These are phyloP conservation scores for Hermetia illucens DNA, from an alignment of 1,140 invertebrate species.

Conservation along the genomic window DNA sequence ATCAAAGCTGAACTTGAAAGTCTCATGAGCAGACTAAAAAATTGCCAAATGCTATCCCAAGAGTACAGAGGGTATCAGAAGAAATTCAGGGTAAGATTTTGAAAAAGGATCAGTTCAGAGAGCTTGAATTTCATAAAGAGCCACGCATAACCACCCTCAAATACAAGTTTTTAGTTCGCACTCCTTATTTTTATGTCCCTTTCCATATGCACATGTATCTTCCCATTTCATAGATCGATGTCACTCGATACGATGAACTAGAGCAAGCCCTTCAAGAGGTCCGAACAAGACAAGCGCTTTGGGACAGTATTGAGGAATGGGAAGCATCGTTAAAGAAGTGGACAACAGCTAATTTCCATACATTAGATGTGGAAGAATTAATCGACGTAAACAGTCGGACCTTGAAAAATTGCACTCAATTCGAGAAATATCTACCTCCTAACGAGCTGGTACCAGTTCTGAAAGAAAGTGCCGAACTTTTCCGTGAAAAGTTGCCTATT, in stretches of 20 bases:
- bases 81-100: slow-evolving; percentile 42
- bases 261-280: slow-evolving; percentile 64
- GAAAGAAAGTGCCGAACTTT: slow-evolving; percentile 57
- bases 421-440: slow-evolving; percentile 60
- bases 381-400: slow-evolving; percentile 46
- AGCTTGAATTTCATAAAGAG: neutral
- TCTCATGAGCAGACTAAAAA: slow-evolving; percentile 42
- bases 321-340: slow-evolving; percentile 32
- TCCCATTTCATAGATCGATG: slow-evolving; percentile 52
- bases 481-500: slow-evolving; percentile 47
- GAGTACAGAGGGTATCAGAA: slow-evolving; percentile 56
- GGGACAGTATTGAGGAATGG: slow-evolving; percentile 63
- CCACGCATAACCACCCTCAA: neutral
- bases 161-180: neutral
- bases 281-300: slow-evolving; percentile 59
- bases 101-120: slow-evolving; percentile 3
- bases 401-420: slow-evolving; percentile 52
- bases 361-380: slow-evolving; percentile 56
- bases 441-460: slow-evolving; percentile 62
- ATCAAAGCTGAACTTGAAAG: slow-evolving; percentile 45
- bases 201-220: neutral
- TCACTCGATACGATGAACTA: slow-evolving; percentile 62
- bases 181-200: slow-evolving; percentile 3
- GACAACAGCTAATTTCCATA: slow-evolving; percentile 45
- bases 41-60: slow-evolving; percentile 44